Base-by-base conservation (phyloP, 1,140 invertebrate species). In the Aphaenogaster floridana region DNA sequence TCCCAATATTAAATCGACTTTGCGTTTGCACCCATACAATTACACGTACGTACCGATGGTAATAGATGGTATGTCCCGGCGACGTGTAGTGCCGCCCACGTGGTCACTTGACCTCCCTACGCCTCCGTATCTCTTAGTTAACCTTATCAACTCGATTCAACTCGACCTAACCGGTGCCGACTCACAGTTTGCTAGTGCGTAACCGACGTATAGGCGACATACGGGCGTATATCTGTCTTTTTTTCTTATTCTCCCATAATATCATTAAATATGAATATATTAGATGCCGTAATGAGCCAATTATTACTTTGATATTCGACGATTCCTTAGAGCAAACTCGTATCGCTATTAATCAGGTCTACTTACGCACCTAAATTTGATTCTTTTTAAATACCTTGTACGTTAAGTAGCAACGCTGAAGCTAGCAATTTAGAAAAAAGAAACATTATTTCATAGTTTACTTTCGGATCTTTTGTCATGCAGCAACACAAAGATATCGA, bases 111-210 rank as follows among this genome's bases (percentile, higher is more conserved):
- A 95, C 95, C 95, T 95, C 94, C 85, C 93, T 88, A 95, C 94
- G 94, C 94, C 94, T 93, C 93, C 94, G 91, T 93, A 95, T 93
- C 92, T 93, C 90, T 91, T 89, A 95, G 92, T 95, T 95, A 95
- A 95, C 94, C 94, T 95, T 95, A 95, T 95, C 93, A 95, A 95
- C 92, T 94, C 89, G 92, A 93, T 92, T 94, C 92, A 93, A 94
- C 92, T 93, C 91, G 92, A 93, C 89, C 93, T 93, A 94, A 94
- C 93, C 92, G 92, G 89, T 81, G 89, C 85, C 85, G 77, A 86
- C 42, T 88, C 89, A 86, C 80, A 61, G 80, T 61, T 84, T 76
- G 54, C 69, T 61, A 76, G 80, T 39, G 80, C 80, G 68, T 76
- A 84, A 84, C 80, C 57, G 54, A 36, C 42, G 28, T 72, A 81